Conservation (phyloP, 2,113 vertebrate species). For the Prochilodus magdalenae region DNA sequence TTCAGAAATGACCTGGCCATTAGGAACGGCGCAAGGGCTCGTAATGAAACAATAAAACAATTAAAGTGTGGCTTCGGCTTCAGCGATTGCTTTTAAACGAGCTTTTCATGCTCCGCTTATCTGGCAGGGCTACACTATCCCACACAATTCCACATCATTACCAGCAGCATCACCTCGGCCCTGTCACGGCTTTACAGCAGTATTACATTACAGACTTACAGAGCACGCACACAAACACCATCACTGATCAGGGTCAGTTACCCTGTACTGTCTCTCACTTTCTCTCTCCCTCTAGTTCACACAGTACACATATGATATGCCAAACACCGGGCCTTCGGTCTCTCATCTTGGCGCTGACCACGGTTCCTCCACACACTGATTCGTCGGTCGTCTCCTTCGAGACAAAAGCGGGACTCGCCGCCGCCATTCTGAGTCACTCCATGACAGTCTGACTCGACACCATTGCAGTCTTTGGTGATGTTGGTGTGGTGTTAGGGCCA, state of each 20-base stretch:
- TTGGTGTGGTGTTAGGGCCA: too few species aligned
- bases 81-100: conserved; percentile 59
- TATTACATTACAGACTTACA: conserved; percentile 45
- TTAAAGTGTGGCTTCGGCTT: conserved; percentile 41
- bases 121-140: conserved; percentile 36
- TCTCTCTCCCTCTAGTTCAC: background rate
- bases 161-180: conserved; percentile 20
- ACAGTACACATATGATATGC: too few species aligned
- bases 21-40: conserved; percentile 26
- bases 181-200: conserved; percentile 47
- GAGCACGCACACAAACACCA: conserved; percentile 4
- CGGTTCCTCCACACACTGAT: too few species aligned
- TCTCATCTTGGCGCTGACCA: too few species aligned
- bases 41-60: conserved; percentile 61
- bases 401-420: too few species aligned
- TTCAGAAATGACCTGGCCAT: conserved; percentile 39
- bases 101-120: conserved; percentile 51
- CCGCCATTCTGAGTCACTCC: too few species aligned
- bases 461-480: too few species aligned
- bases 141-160: conserved; percentile 44
- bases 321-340: too few species aligned
- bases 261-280: conserved; percentile 6
- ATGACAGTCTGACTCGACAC: too few species aligned
- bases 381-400: too few species aligned
- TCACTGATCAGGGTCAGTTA: conserved; percentile 49